Evolutionary conservation across 2,888 invertebrate species (phyloP), one percentile per base, ranked within the genome.

Genomic region (Synergus japonicus): DNA sequence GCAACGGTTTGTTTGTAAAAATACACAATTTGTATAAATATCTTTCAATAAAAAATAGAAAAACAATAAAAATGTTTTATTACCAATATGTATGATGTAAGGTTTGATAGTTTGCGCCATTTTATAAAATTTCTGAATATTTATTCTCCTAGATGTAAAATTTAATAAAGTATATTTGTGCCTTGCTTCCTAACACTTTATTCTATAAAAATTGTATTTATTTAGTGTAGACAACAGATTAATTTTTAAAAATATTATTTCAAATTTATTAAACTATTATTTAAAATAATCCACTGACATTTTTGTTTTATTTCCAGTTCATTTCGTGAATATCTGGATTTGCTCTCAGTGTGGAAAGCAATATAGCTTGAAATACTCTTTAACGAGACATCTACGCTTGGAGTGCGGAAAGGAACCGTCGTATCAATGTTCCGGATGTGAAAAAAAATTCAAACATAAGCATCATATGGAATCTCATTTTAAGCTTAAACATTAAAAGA

Each of bases 391-490:
- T 54, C 78, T 83, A 58, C 73, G 83, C 78, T 76, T 81, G 63
- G 83, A 83, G 65, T 93, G 93, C 82, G 92, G 92, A 49, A 89
- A 89, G 3, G 87, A 86, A 0, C 89, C 91, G 15, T 88, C 88
- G 12, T 91, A 89, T 82, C 83, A 86, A 13, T 91, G 91, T 46
- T 86, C 85, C 46, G 89, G 86, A 80, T 92, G 92, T 83, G 86
- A 87, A 29, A 90, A 89, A 81, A 88, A 90, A 49, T 92, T 92
- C 84, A 92, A 92, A 82, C 92, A 92, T 83, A 90, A 91, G 4
- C 92, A 92, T 79, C 92, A 92, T 76, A 85, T 92, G 49, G 60
- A 60, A 22, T 60, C 60, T 60, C 60, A 60, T 60, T 60, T 12
- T 22, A 60, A 60, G 12, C 60, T 60, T 12, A 60, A 60, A 29